Evolutionary conservation across 2,888 invertebrate species (phyloP).

Genomic region (Athripsodes cinereus): DNA sequence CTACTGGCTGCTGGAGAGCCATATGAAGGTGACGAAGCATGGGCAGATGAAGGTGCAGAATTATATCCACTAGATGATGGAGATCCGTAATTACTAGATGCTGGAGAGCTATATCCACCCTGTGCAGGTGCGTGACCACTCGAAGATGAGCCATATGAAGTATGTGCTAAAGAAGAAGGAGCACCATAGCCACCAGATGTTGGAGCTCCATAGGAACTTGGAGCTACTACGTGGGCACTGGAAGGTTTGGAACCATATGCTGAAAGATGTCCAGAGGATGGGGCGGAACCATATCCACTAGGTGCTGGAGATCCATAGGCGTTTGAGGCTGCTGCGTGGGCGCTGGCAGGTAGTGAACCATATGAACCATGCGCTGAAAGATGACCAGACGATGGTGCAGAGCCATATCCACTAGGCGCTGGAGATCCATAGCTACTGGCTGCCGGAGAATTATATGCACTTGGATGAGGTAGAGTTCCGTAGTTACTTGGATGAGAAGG

Average conservation of each 20-base stretch:
- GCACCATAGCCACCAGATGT: slow-evolving; percentile 3
- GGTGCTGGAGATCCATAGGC: background rate
- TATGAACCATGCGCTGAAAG: too few relatives aligned
- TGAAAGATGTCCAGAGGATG: too few relatives aligned
- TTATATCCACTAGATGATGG: background rate
- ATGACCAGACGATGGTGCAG: background rate
- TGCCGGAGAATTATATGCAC: too few relatives aligned
- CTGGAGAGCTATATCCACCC: slow-evolving; percentile 5
- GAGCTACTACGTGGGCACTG: background rate
- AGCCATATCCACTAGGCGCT: background rate
- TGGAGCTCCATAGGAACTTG: background rate
- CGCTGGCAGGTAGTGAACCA: background rate
- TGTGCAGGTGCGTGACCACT: slow-evolving; percentile 2
- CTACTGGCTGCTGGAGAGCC: slow-evolving; percentile 5
- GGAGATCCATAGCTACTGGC: background rate
- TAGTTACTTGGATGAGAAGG: background rate
- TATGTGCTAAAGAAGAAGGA: background rate
- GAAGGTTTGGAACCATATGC: too few relatives aligned
- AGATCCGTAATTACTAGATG: background rate
- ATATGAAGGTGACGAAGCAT: slow-evolving; percentile 4
- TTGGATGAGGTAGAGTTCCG: too few relatives aligned
- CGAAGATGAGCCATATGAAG: background rate
- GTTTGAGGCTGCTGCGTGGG: background rate
- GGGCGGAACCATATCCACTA: background rate
- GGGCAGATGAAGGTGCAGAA: background rate